A percentile compares a stretch with the other conserved stretches of the same genome.
phyloP scores from a whole-genome alignment of 2,797 vertebrate genomes.

The Phalanger gymnotis region DNA sequence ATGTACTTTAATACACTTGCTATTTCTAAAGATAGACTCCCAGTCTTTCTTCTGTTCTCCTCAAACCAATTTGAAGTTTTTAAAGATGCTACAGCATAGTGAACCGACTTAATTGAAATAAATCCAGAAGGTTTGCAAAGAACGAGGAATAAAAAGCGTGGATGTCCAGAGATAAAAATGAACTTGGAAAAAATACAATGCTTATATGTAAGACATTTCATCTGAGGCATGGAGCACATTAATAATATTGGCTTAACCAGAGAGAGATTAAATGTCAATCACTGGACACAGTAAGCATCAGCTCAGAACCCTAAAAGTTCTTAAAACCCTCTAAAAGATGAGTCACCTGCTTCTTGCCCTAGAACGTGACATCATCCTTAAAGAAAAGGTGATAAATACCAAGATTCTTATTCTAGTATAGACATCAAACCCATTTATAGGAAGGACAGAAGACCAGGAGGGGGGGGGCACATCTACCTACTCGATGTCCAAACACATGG shows the following conservation, averaged over 20 bases:
- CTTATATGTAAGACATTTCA: conserved; percentile 1
- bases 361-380: neutral
- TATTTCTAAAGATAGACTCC: neutral
- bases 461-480: neutral
- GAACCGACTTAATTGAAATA: conserved; percentile 5
- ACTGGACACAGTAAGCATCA: neutral
- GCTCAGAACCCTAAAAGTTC: neutral
- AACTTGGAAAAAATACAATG: neutral
- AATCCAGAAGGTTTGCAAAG: neutral
- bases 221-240: neutral
- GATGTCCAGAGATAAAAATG: neutral
- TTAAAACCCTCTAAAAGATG: neutral
- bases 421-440: neutral
- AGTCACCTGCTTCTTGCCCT: neutral
- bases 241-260: neutral
- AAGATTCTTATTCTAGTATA: neutral
- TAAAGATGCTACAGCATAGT: neutral
- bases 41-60: neutral
- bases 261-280: neutral
- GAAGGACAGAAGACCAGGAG: neutral
- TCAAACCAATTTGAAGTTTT: conserved; percentile 14
- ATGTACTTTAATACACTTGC: neutral
- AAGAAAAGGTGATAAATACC: neutral
- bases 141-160: neutral
- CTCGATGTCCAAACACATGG: neutral